phyloP scores from a whole-genome alignment of 2,113 vertebrate genomes.

The Ptyas mucosa region DNA sequence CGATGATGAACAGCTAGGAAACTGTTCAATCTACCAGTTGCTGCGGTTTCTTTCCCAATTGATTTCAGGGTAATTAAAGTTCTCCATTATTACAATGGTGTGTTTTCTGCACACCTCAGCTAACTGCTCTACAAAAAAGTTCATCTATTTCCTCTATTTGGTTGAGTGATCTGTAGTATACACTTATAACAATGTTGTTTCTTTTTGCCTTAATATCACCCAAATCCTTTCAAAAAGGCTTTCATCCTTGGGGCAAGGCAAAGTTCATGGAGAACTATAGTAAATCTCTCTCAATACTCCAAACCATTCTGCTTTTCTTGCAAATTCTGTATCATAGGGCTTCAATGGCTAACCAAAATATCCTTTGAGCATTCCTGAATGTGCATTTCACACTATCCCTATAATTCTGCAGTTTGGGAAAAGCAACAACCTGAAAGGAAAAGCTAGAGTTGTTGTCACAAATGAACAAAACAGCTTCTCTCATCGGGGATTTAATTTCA shows the following conservation, averaged over 20 bases:
- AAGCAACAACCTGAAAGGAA: slow-evolving; percentile 26
- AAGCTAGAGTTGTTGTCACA: slow-evolving; percentile 38
- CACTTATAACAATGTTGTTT: not conserved
- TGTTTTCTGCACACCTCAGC: not conserved
- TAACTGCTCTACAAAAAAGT: not conserved
- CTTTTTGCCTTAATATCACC: not conserved
- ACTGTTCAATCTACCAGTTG: not conserved
- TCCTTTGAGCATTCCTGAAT: not conserved
- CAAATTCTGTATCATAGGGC: not conserved
- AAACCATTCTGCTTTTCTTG: not conserved
- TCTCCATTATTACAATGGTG: not conserved
- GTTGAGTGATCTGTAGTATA: not conserved
- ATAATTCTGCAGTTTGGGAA: not conserved
- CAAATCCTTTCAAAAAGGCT: not conserved
- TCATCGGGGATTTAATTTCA: slow-evolving; percentile 60
- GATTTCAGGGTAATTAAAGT: not conserved
- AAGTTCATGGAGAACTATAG: not conserved
- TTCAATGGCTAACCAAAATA: not conserved
- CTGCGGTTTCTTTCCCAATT: not conserved
- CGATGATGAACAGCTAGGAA: not conserved
- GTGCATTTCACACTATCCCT: not conserved
- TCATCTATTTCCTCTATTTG: not conserved
- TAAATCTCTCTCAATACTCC: not conserved
- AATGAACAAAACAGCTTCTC: slow-evolving; percentile 45
- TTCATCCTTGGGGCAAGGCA: not conserved